Percentiles rank a stretch among this genome's conserved stretches.
These are phyloP conservation scores for Epirrita christyi DNA, from an alignment of 2,888 invertebrate species.

Conservation along the genomic window DNA sequence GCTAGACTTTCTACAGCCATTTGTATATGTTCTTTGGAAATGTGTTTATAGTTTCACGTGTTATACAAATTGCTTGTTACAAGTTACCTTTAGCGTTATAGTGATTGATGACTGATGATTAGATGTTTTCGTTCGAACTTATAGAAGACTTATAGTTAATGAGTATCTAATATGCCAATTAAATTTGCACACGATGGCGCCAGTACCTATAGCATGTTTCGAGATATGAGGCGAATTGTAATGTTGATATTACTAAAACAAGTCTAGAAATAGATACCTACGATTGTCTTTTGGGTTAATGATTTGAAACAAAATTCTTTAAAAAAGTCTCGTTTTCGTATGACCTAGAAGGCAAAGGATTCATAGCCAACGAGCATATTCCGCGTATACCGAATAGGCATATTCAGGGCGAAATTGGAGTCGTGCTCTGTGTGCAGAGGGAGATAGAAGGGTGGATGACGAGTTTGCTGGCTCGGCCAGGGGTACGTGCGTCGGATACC, in stretches of 20 bases:
- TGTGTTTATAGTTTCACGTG: background rate
- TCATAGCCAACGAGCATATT: slow-evolving; percentile 47
- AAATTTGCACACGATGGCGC: slow-evolving; percentile 2
- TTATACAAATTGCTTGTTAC: background rate
- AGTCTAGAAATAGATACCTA: slow-evolving; percentile 2
- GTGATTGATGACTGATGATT: background rate
- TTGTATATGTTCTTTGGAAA: background rate
- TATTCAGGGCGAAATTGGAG: slow-evolving; percentile 61
- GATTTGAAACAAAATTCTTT: slow-evolving; percentile 10
- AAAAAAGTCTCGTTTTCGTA: slow-evolving; percentile 21
- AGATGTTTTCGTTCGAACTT: background rate
- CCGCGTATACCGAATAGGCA: no score
- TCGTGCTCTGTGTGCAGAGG: slow-evolving; percentile 62
- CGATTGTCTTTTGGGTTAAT: slow-evolving; percentile 11
- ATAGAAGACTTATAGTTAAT: background rate
- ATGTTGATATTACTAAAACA: slow-evolving; percentile 7
- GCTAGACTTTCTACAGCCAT: background rate
- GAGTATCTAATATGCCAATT: slow-evolving; percentile 1
- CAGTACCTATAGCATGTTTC: background rate
- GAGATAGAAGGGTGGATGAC: slow-evolving; percentile 55
- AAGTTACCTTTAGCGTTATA: background rate
- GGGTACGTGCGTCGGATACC: slow-evolving; percentile 51
- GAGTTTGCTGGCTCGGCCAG: slow-evolving; percentile 42
- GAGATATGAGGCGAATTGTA: slow-evolving; percentile 1
- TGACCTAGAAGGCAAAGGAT: slow-evolving; percentile 46